Evolutionary conservation across 2,113 vertebrate genomes (phyloP), one percentile per base, ranked within the genome.

Genomic region (Paraplagusia blochii): DNA sequence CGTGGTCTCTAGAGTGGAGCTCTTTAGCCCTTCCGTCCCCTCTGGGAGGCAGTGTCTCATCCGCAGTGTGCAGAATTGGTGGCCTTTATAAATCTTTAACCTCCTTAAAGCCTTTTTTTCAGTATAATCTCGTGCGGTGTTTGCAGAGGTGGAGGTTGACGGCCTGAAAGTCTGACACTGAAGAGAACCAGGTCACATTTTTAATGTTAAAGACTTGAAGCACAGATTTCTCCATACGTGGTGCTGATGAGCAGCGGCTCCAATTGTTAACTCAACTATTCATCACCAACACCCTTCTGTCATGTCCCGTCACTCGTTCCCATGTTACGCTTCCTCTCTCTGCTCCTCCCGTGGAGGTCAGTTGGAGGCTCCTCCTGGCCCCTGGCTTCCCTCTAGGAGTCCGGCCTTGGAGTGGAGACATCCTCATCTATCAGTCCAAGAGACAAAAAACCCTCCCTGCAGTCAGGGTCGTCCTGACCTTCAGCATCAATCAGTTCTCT

Each of bases 381-480:
- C 33, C 18, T 0, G 3, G 15, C 38, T 7, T 19, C 54, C 45
- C 50, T 44, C 34, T 19, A 16, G 42, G 44, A 66, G 34, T 50
- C 44, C 39, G 56, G 46, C 57, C 66, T 74, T 73, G 66, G 65
- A 44, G 44, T 1, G 1, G 67, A 68, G 53, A 47, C 44, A 50
- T 59, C 64, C 56, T 58, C 49, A 52, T 70, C 51, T 57, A 61
- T 72, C 63, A 63, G 59, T 53, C 63, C 51, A 55, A 46, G n/a
- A 44, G 46, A 57, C 22, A 29, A 29, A 29, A 29, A 58, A 16
- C 0, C 43, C 60, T 53, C 52, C 56, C 63, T 52, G 16, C 33
- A 57, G 49, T 69, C 58, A 55, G 64, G 78, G 80, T 68, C 72
- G 54, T 10, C 51, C 72, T 72, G 80, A 84, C 80, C 79, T 19